Evolutionary conservation across 1,140 invertebrate species (phyloP).

Genomic region (Cheumatopsyche charites): DNA sequence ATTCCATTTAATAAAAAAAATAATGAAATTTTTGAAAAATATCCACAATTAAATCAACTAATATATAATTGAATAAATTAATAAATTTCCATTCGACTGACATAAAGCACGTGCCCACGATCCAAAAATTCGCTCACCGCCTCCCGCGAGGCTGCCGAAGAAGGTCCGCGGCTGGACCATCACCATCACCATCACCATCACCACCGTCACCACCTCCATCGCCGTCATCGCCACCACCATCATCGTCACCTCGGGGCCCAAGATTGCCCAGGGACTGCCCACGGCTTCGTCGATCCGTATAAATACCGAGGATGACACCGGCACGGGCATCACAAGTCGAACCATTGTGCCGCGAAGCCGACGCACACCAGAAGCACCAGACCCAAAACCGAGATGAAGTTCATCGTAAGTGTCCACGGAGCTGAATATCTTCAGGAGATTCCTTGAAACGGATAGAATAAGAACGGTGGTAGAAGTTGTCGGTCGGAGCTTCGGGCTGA

Average conservation of each 20-base stretch:
- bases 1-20: no score
- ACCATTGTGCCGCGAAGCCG: conserved; percentile 41
- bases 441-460: no score
- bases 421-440: no score
- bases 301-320: conserved; percentile 49
- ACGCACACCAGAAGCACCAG: conserved; percentile 15
- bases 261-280: conserved; percentile 39
- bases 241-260: background rate
- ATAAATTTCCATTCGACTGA: no score
- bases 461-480: no score
- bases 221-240: background rate
- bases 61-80: no score
- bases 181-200: background rate
- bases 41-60: no score
- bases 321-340: conserved; percentile 41
- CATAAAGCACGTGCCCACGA: background rate
- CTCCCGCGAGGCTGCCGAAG: no score
- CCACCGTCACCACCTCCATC: background rate
- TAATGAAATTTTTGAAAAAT: no score
- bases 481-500: background rate
- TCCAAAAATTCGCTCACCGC: no score
- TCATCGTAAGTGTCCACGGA: conserved; percentile 40
- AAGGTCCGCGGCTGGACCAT: no score
- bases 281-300: conserved; percentile 40
- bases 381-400: conserved; percentile 41